Evolutionary conservation across 2,797 vertebrate genomes (phyloP).

Genomic region (Pseudomugil tenellus): DNA sequence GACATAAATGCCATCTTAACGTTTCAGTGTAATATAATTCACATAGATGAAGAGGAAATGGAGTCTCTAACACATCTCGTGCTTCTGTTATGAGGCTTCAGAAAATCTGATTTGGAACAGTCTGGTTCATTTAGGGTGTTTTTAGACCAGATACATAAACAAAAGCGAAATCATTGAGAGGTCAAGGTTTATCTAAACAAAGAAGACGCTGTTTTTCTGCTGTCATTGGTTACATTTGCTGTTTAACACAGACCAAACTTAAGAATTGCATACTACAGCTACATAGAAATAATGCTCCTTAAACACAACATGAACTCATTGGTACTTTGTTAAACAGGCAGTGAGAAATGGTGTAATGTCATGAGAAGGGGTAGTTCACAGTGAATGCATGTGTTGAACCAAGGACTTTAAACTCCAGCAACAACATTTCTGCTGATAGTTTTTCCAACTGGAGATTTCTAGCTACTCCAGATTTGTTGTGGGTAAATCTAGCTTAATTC

Average conservation of each 20-base stretch:
- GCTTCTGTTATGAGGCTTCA: neutral
- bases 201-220: neutral
- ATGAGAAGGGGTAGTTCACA: neutral
- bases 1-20: neutral
- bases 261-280: neutral
- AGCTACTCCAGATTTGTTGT: neutral
- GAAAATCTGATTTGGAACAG: neutral
- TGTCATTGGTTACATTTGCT: neutral
- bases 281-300: neutral
- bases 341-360: neutral
- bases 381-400: neutral
- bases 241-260: neutral
- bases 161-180: neutral
- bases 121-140: neutral
- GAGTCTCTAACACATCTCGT: neutral
- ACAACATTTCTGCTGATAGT: neutral
- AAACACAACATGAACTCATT: neutral
- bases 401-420: neutral
- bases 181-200: neutral
- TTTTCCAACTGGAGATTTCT: neutral
- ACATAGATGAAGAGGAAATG: neutral
- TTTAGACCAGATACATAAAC: neutral
- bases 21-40: neutral
- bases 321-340: neutral
- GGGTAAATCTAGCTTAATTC: neutral